Evolutionary conservation across 2,113 vertebrate species (phyloP).

Genomic region (Origma solitaria): DNA sequence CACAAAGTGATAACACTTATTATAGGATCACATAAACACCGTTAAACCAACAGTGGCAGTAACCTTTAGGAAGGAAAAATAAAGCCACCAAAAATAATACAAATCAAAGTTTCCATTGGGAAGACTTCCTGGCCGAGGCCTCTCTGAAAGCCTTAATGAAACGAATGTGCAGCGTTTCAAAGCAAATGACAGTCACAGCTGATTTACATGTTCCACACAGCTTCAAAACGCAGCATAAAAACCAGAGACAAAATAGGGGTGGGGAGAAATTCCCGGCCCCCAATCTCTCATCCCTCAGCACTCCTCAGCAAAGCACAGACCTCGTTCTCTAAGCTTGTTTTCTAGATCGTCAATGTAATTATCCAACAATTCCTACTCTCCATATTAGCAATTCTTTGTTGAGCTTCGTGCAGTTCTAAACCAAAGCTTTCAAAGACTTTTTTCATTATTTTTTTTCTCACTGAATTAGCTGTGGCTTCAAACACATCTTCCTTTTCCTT

Average conservation of each 20-base stretch:
- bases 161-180: conserved; percentile 9
- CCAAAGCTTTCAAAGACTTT: neutral
- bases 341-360: conserved; percentile 12
- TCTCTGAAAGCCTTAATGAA: neutral
- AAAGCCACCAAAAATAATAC: conserved; percentile 49
- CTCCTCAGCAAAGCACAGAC: neutral
- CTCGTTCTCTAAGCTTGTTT: conserved; percentile 21
- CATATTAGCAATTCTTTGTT: conserved; percentile 10
- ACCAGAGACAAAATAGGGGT: neutral
- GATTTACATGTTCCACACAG: neutral
- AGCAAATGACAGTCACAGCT: neutral
- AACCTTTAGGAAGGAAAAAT: conserved; percentile 58
- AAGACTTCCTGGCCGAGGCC: neutral
- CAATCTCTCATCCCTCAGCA: neutral
- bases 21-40: conserved; percentile 61
- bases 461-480: conserved; percentile 39
- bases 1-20: conserved; percentile 67
- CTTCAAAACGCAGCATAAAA: neutral
- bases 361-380: neutral
- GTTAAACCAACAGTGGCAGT: conserved; percentile 68
- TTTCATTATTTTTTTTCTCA: neutral
- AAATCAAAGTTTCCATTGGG: conserved; percentile 2
- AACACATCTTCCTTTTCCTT: neutral
- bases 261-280: neutral
- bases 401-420: neutral